A percentile compares a stretch with the other conserved stretches of the same genome.
phyloP scores from a whole-genome alignment of 2,888 invertebrate species.

The Drosophila nr. fundita region DNA sequence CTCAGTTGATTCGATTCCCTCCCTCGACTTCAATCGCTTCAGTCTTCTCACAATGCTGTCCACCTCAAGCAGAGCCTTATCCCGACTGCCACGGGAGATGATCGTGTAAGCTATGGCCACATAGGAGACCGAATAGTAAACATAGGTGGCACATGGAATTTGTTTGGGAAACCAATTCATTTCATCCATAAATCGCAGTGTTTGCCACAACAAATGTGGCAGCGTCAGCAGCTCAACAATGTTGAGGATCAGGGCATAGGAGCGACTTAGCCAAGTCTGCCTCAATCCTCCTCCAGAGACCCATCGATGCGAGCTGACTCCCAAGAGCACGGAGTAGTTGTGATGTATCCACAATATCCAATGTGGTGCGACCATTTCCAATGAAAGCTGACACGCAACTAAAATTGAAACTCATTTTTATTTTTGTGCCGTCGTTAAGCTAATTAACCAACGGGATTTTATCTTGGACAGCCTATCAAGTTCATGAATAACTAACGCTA shows the following conservation, averaged over 20 bases:
- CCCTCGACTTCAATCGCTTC: neutral
- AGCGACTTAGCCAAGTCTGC: neutral
- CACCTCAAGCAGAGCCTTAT: neutral
- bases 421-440: neutral
- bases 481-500: neutral
- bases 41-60: neutral
- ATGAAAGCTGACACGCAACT: slow-evolving; percentile 8
- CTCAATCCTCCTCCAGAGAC: neutral
- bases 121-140: neutral
- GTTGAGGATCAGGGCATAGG: neutral
- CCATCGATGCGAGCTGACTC: neutral
- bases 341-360: neutral
- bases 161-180: neutral
- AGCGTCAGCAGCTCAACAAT: neutral
- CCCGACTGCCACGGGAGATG: neutral
- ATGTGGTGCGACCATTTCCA: slow-evolving; percentile 15
- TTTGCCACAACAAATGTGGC: neutral
- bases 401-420: neutral
- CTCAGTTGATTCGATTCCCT: neutral
- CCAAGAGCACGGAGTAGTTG: neutral
- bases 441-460: neutral
- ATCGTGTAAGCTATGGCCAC: neutral
- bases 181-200: neutral
- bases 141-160: neutral
- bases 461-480: neutral